Conservation (phyloP, 2,797 vertebrate genomes). For the Spatula versicolor region DNA sequence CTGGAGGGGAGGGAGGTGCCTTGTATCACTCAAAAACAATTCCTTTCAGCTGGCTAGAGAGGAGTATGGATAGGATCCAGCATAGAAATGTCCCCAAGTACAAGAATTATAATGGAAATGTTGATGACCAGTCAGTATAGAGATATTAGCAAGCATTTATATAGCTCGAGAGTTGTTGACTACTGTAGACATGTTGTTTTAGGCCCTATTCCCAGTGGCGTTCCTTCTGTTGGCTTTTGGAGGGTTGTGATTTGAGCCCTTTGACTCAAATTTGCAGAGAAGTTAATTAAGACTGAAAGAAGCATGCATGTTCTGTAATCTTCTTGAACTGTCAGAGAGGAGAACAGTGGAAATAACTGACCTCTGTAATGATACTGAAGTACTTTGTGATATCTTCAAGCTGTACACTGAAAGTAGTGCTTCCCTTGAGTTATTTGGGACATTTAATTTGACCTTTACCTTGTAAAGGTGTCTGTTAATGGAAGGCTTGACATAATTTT, state of each 20-base stretch:
- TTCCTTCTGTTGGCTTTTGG: not conserved
- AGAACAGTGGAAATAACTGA: constrained; percentile 12
- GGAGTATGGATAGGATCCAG: constrained; percentile 7
- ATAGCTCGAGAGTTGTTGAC: constrained; percentile 17
- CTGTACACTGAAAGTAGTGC: not conserved
- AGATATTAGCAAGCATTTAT: constrained; percentile 12
- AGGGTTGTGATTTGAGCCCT: constrained; percentile 11
- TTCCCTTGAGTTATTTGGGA: not conserved
- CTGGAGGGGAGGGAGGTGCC: not conserved
- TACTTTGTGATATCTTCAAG: not conserved
- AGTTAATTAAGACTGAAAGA: not conserved
- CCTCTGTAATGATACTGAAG: not conserved
- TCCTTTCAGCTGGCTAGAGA: not conserved
- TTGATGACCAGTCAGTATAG: constrained; percentile 16
- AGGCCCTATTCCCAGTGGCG: not conserved
- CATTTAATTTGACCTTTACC: constrained; percentile 7
- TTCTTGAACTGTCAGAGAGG: not conserved
- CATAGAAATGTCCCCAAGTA: not conserved
- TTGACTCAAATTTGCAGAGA: constrained; percentile 8
- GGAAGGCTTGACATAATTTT: not conserved
- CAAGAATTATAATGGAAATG: not conserved
- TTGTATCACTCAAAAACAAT: not conserved
- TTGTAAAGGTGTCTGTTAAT: not conserved
- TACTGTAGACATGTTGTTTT: constrained; percentile 33
- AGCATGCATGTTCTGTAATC: not conserved